Evolutionary conservation across 2,797 vertebrate species (phyloP), one percentile per base, ranked within the genome.

Genomic region (Molossus alvarezi): DNA sequence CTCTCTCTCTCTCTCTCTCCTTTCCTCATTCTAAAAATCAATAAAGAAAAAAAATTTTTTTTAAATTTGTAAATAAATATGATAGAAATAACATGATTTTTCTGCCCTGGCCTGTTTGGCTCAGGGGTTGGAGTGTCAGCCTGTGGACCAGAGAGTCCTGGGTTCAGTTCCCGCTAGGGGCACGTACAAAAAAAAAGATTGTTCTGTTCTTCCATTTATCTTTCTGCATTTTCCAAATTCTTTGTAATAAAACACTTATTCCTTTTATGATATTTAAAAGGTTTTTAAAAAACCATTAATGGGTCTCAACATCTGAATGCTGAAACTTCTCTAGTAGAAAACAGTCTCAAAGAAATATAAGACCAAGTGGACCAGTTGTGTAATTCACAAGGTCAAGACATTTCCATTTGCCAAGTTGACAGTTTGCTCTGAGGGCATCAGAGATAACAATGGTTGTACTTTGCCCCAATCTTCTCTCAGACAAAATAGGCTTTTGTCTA

Each of bases 401-500:
- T 29, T 58, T 51, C 71, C 65, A 83, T 72, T 81, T 81, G 92
- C 92, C 92, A 91, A 97, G 65, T 6, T 95, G 87, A 90, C 65
- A 88, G 96, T 94, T 93, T 96, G 75, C 73, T 92, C 86, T 17
- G 57, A 92, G 85, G 86, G 79, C 75, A 91, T 90, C 53, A 95
- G 73, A 95, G 88, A 96, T 92, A 96, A 92, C 85, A 97, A 96
- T 67, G 73, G 73, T 75, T 85, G 71, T 65, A 84, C 91, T 96
- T 84, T 96, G 67, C 86, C 90, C 90, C 85, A 91, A 11, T 94
- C 83, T 94, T 95, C 90, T 89, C 92, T 90, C 85, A 96, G 60
- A 96, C 90, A 96, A 96, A 98, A 96, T 0, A 93, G 88, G 75
- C 83, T 96, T 98, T 96, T 97, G 97, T 97, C 71, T 95, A 33